Evolutionary conservation across 2,113 vertebrate species (phyloP), one percentile per base, ranked within the genome.

Genomic region (Canis aureus): DNA sequence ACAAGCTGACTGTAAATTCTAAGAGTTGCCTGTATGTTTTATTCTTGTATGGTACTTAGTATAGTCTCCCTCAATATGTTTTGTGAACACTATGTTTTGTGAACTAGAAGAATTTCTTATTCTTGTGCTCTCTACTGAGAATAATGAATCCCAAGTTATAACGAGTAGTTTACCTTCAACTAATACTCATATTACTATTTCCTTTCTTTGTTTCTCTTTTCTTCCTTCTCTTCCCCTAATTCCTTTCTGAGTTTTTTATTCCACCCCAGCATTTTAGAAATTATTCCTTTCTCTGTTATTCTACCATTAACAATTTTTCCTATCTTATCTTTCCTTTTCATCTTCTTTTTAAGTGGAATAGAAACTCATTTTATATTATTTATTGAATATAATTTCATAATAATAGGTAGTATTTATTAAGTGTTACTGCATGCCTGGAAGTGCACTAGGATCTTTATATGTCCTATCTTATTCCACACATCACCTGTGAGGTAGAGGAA

Each of bases 361-460:
- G 23, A 85, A 96, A 74, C 35, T 82, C 15, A 69, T 66, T 95
- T 90, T 86, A 74, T 22, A 51, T 80, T 67, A 85, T 25, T 57
- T 92, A 60, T 38, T 82, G 32, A 89, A 94, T 81, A 62, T n/a
- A 69, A 51, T 59, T 93, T 93, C 83, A 69, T 93, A 95, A 85
- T 74, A 87, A 81, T 55, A 86, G 71, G 0, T 12, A 86, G n/a
- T 38, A 86, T 86, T 86, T 89, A 38, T 51, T 53, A 96, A 85
- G 55, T 89, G 29, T 11, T 27, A 60, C 11, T 51, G 57, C 32
- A 82, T 51, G 51, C 4, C 62, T 87, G 23, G 59, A 27, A 88
- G 32, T 84, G 8, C 49, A 49, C n/a, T 83, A 78, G 32, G 20
- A 83, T 82, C n/a, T 94, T 89, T 66, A 23, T n/a, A 57, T 43